Evolutionary conservation across 37 sponge, comb jelly and placozoan genomes (phyloP).

Genomic region (Ephydatia muelleri): DNA sequence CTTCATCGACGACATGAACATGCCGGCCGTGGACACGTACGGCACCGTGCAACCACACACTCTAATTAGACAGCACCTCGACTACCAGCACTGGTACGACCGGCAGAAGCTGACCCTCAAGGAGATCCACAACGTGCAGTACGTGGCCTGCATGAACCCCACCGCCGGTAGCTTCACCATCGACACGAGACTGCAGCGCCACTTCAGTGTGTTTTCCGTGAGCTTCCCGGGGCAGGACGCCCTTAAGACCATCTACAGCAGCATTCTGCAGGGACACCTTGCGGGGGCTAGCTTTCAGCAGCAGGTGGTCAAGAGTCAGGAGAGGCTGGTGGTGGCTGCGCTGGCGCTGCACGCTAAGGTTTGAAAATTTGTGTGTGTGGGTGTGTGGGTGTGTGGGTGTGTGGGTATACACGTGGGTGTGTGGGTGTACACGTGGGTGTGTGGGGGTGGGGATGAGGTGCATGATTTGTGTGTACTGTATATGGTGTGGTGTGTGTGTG

Average conservation of each 20-base stretch:
- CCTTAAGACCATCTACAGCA: constrained; percentile 92
- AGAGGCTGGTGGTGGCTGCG: constrained; percentile 84
- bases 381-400: too few species aligned
- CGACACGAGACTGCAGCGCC: constrained; percentile 97
- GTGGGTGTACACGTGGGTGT: too few species aligned
- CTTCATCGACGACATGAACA: constrained; percentile 99
- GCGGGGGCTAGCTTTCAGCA: constrained; percentile 54
- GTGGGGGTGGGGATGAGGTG: too few species aligned
- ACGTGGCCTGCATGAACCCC: constrained; percentile 99
- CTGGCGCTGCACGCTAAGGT: constrained; percentile 80
- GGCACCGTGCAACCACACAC: constrained; percentile 99
- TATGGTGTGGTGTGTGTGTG: too few species aligned
- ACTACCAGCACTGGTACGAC: constrained; percentile 98
- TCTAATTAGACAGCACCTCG: constrained; percentile 95
- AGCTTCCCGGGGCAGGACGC: constrained; percentile 91
- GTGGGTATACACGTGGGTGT: too few species aligned
- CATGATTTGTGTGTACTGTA: too few species aligned
- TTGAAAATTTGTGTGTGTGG: neutral
- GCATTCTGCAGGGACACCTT: constrained; percentile 82
- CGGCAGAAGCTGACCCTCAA: constrained; percentile 91
- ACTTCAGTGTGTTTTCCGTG: constrained; percentile 97
- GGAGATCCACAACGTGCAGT: constrained; percentile 95
- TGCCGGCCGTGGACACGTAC: constrained; percentile 97
- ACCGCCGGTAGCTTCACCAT: constrained; percentile 99
- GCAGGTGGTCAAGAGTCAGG: constrained; percentile 58